Base-by-base conservation (phyloP, 2,888 invertebrate genomes). In the Tachystola acroxantha region DNA sequence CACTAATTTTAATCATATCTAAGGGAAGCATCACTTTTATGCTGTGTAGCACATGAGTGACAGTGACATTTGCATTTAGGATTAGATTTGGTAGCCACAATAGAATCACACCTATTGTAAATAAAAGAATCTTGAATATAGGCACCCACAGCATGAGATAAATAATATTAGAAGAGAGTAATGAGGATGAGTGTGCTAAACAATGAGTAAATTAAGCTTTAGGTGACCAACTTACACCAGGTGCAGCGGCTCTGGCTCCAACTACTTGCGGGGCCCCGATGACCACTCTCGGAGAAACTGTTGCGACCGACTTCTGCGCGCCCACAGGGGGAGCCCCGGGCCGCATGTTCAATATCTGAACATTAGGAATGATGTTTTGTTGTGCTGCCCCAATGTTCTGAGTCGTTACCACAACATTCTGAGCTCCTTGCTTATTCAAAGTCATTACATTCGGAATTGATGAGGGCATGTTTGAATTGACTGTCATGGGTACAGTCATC, bases 331-430 rank as follows among this genome's bases (percentile, higher is more conserved):
- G 92, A 43, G 91, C 89, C 43, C 91, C 92, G 36, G 94, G 92
- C 53, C 95, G 89, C 89, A 94, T 94, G 77, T 95, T 96, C 54
- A 96, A 89, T 66, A 96, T 94, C 80, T 94, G 94, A 61, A 96
- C 94, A 81, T 94, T 94, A 37, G 93, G 92, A 48, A 93, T 77
- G 40, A 90, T 88, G 3, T 88, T 86, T 50, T 91, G 90, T 55
- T 92, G 91, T 43, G 82, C 88, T 53, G 89, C 89, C 44, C 91
- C 88, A 48, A 91, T 72, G 53, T 89, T 88, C 63, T 90, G 91
- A 55, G 91, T 87, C 45, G 90, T 88, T 0, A 42, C 88, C 13
- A 88, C 84, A 6, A 81, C 81, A 57, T 80, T 84, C 51, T 87
- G 88, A 39, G 79, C 84, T 48, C 82, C 77, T 44, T 85, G 85